Base-by-base conservation (phyloP, 1,140 invertebrate species). In the Schmidtea mediterranea region DNA sequence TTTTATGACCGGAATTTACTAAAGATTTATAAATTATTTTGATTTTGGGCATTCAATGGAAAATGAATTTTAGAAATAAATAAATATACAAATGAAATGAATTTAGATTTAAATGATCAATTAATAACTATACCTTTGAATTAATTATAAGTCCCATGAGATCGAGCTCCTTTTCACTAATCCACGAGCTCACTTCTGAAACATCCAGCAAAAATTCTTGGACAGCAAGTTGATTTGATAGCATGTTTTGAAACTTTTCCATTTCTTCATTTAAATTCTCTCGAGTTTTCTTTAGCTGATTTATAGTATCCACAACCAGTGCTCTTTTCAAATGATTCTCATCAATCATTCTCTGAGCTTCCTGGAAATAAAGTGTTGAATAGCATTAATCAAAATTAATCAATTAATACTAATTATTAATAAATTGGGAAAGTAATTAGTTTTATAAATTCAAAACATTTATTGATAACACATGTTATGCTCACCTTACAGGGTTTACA, bases 101-200 rank as follows among this genome's bases (percentile, higher is more conserved):
- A n/a, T n/a, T n/a, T n/a, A n/a, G n/a, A n/a, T n/a, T n/a, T n/a
- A n/a, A n/a, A n/a, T n/a, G n/a, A n/a, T n/a, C n/a, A n/a, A n/a
- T n/a, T n/a, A n/a, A n/a, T n/a, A n/a, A n/a, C n/a, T n/a, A 39
- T 36, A 12, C 18, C 68, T 95, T 97, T 50, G 89, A 89, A 46
- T 89, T 72, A 62, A 97, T 90, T 59, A 97, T 90, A 1, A 32
- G 3, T 6, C 89, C 83, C 87, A 98, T 95, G 87, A 97, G 94
- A 71, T 92, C 92, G 36, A 95, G 62, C 63, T 95, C 89, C 62
- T 95, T 90, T 66, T 98, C 92, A 63, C 83, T 89, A 89, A 98
- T 97, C 90, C 90, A 98, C 0, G 86, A 82, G 61, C 97, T 90
- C 2, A 87, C 89, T 63, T 97, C 92, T 54, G 78, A 80, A 5